Conservation (phyloP, 2,113 vertebrate genomes). For the Charina bottae region DNA sequence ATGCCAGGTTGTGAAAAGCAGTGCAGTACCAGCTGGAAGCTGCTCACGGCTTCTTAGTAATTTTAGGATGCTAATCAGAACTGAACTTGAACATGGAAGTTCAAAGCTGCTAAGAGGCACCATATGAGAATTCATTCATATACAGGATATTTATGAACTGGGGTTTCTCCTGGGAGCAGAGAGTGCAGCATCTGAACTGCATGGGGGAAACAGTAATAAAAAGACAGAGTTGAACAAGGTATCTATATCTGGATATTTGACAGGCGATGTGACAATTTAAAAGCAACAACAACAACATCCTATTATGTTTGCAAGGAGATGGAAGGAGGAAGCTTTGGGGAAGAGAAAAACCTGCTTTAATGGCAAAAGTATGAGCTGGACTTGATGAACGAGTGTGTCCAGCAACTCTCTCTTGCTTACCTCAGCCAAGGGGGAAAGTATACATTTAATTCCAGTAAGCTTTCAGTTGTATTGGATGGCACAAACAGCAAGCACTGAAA, state of each 20-base stretch:
- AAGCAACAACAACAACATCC: neutral
- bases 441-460: neutral
- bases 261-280: neutral
- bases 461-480: neutral
- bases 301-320: neutral
- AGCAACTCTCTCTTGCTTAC: neutral
- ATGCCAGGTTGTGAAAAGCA: conserved; percentile 2
- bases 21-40: neutral
- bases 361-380: neutral
- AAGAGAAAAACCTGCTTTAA: neutral
- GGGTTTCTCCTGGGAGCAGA: neutral
- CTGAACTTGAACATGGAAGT: conserved; percentile 19
- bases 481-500: neutral
- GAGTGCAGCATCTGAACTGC: neutral
- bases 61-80: conserved; percentile 30
- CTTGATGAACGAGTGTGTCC: neutral
- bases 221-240: neutral
- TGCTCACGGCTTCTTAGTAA: conserved; percentile 16
- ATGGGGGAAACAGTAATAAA: neutral
- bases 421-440: neutral
- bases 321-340: neutral
- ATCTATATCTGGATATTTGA: neutral
- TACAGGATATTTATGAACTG: conserved; percentile 7
- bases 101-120: conserved; percentile 23
- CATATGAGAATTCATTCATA: conserved; percentile 22